Evolutionary conservation across 2,113 vertebrate species (phyloP).

Genomic region (Acanthisitta chloris): DNA sequence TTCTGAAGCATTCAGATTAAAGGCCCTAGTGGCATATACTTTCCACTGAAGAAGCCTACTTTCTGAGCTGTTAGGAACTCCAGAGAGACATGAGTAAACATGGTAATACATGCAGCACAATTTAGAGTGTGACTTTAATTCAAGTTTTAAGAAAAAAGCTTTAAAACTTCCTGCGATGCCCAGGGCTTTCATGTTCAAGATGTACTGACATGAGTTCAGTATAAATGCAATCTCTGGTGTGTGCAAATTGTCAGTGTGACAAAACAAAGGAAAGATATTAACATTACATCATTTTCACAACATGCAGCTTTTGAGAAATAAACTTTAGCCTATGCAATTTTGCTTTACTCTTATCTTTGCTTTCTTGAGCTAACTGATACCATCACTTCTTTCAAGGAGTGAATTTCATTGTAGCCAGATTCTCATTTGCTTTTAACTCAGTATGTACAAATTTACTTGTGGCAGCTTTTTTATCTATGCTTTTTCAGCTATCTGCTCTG

Average conservation of each 20-base stretch:
- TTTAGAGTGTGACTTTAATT: slow-evolving; percentile 47
- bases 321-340: neutral
- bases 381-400: neutral
- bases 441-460: neutral
- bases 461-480: neutral
- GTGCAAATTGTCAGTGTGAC: neutral
- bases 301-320: neutral
- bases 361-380: neutral
- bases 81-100: slow-evolving; percentile 3
- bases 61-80: slow-evolving; percentile 25
- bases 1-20: slow-evolving; percentile 37
- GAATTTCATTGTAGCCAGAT: neutral
- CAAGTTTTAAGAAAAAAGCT: neutral
- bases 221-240: neutral
- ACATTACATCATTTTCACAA: neutral
- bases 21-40: neutral
- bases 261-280: neutral
- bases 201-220: neutral
- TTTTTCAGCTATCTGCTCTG: neutral
- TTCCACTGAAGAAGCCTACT: neutral
- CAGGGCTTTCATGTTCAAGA: neutral
- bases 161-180: slow-evolving; percentile 1
- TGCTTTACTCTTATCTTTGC: neutral
- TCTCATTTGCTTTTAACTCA: neutral
- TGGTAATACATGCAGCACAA: slow-evolving; percentile 44